Evolutionary conservation across 2,888 invertebrate species (phyloP), one percentile per base, ranked within the genome.

Genomic region (Arge pagana): DNA sequence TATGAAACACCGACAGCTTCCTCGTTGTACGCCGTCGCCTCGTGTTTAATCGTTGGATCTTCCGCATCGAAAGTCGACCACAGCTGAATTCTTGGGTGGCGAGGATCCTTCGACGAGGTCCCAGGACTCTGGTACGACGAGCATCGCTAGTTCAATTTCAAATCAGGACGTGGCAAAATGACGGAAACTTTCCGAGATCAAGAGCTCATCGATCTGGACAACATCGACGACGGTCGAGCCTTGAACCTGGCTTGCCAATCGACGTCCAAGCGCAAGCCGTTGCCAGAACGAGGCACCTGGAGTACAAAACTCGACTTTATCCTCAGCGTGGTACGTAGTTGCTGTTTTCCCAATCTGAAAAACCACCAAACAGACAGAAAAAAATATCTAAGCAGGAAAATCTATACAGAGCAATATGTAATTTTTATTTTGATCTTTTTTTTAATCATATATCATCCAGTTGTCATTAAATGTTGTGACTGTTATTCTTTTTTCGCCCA

Each of bases 301-400:
- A 87, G 84, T 54, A 90, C 88, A 65, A 94, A 95, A 78, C 79
- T 93, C 68, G 95, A 96, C 78, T 96, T 96, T 79, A 93, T 96
- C 69, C 84, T 96, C 70, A 93, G 93, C 48, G 93, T 94, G 66
- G 89, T 76, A 69, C 18, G 3, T 4, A 10, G 4, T 13, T 8
- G 3, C n/a, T 19, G 3, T 26, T 28, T 3, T 6, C 18, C 5
- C 37, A 13, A 11, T 11, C 21, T 8, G 21, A 5, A 28, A n/a
- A 1, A 3, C 10, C 48, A 35, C 35, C 3, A 28, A 10, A 28
- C 7, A 10, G 10, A 10, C 28, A 7, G 28, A 8, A 10, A 10
- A 28, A 10, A 28, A 28, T 10, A 7, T 28, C n/a, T 7, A 28
- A 28, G n/a, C n/a, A n/a, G n/a, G n/a, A n/a, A n/a, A n/a, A n/a